These are phyloP conservation scores for Fulmarus glacialis DNA, from an alignment of 2,113 vertebrate genomes.

Conservation along the genomic window DNA sequence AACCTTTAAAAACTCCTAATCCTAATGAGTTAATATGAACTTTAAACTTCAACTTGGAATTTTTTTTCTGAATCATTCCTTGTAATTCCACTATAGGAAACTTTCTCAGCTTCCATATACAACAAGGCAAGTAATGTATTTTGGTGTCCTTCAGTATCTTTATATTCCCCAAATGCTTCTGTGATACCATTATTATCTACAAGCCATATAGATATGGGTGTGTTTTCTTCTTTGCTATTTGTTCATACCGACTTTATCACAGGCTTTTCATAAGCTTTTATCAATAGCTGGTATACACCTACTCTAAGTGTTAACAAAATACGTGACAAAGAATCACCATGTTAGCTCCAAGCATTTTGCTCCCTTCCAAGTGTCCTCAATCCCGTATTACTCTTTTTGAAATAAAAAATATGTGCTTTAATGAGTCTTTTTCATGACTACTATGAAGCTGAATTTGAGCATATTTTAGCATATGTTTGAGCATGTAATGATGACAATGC, in stretches of 20 bases:
- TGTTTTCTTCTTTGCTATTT: background rate
- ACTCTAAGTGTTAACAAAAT: background rate
- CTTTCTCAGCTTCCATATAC: background rate
- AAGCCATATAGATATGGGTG: background rate
- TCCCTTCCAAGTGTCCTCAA: background rate
- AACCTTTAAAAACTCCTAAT: background rate
- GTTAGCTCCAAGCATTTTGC: background rate
- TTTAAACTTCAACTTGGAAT: background rate
- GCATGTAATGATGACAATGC: background rate
- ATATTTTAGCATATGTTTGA: background rate
- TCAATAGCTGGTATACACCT: background rate
- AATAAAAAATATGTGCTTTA: fast-evolving
- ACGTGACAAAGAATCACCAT: background rate
- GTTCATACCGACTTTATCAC: background rate
- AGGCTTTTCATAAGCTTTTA: background rate
- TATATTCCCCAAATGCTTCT: background rate
- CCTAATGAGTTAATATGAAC: background rate
- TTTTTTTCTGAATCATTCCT: background rate
- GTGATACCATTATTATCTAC: background rate
- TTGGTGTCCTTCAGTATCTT: background rate
- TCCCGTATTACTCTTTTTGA: background rate
- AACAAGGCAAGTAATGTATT: background rate
- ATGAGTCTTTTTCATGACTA: background rate
- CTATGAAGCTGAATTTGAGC: background rate
- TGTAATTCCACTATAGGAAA: background rate